Evolutionary conservation across 2,888 invertebrate genomes (phyloP).

Genomic region (Thera britannica): DNA sequence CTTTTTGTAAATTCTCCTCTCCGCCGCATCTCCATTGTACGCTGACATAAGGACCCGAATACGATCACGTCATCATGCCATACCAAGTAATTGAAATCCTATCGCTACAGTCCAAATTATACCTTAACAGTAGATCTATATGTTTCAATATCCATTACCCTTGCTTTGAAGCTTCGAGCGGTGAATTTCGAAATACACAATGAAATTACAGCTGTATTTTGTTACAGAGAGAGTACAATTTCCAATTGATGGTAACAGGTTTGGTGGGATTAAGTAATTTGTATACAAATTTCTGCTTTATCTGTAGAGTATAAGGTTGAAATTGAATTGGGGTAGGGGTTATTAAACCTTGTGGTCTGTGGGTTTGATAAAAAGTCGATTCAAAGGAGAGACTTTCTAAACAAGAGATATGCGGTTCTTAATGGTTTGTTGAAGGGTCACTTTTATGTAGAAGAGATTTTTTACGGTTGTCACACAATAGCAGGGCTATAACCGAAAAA

Average conservation of each 20-base stretch:
- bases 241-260: conserved; percentile 10
- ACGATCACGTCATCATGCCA: conserved; percentile 26
- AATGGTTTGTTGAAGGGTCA: conserved; percentile 17
- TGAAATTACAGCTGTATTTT: conserved; percentile 15
- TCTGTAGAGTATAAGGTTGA: conserved; percentile 10
- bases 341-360: neutral
- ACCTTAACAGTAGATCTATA: conserved; percentile 19
- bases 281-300: conserved; percentile 20
- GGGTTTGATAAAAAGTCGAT: conserved; percentile 19
- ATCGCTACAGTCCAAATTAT: conserved; percentile 13
- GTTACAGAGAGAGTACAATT: neutral
- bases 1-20: too few species aligned
- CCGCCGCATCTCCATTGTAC: neutral
- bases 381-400: conserved; percentile 21
- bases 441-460: neutral
- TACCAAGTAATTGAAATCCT: conserved; percentile 30
- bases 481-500: too few species aligned
- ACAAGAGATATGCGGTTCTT: conserved; percentile 12
- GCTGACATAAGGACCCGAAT: conserved; percentile 2
- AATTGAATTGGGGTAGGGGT: conserved; percentile 17
- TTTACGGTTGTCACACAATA: neutral
- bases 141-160: conserved; percentile 24
- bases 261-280: conserved; percentile 22
- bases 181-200: conserved; percentile 1
- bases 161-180: conserved; percentile 3